Evolutionary conservation across 2,888 invertebrate species (phyloP), one percentile per base, ranked within the genome.

Genomic region (Operophtera brumata): DNA sequence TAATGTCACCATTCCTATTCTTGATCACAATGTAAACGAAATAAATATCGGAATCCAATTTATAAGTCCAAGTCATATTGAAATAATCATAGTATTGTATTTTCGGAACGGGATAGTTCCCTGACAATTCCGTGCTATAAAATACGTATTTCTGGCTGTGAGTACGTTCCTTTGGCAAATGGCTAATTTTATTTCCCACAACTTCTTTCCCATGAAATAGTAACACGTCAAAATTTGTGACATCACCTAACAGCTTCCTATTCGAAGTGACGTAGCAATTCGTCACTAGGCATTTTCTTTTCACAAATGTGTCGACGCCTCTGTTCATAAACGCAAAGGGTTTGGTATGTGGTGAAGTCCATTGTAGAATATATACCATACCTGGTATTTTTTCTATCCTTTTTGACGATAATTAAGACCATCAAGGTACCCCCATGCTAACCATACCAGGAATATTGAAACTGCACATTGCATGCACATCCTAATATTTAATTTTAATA

Each of bases 51-150:
- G 81, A 78, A 34, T 78, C 68, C 1, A 77, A 47, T 54, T 61
- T 76, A 45, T 73, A 82, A 0, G 81, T 79, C 82, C 80, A 82
- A 1, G 82, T 80, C 73, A 80, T 78, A 48, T 82, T 82, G 41
- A 82, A 84, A 26, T 65, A 75, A 6, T 65, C 64, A 25, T 83
- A 63, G 3, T 69, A 71, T 30, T 44, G 62, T 1, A 64, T 52
- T 0, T 72, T 56, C 40, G 75, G 76, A 0, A 73, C 57, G 0
- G 79, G 77, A 52, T 77, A 80, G 37, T 80, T 69, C 8, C 74
- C 74, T 1, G 80, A 60, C 0, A 83, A 81, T 62, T 83, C 82
- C 39, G 74, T 73, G 3, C 65, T 71, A 0, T 70, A 72, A 52
- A 78, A 82, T 0, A 78, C 71, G 39, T 74, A 85, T 55, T 75